Evolutionary conservation across 2,113 vertebrate species (phyloP).

Genomic region (Otolemur garnettii): DNA sequence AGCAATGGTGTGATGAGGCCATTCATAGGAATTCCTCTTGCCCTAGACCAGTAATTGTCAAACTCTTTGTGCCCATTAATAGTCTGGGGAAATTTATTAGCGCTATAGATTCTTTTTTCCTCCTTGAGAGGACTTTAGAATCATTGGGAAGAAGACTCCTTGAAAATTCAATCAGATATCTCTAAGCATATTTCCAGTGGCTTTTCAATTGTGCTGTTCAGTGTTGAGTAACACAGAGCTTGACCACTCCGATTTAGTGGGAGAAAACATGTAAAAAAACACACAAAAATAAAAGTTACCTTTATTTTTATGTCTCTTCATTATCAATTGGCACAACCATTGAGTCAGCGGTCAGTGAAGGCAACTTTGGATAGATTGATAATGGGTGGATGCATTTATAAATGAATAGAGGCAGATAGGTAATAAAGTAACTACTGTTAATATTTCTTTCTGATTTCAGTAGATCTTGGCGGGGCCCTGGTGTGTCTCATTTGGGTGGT

Average conservation of each 20-base stretch:
- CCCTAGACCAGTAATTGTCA: not conserved
- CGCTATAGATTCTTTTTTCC: not conserved
- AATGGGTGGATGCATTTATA: not conserved
- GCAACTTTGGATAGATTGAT: not conserved
- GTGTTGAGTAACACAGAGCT: not conserved
- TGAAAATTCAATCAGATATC: not conserved
- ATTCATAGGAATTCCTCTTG: not conserved
- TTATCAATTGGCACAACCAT: not conserved
- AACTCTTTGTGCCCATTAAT: not conserved
- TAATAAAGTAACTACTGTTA: not conserved
- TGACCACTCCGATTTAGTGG: not conserved
- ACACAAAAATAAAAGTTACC: not conserved
- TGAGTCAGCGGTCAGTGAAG: not conserved
- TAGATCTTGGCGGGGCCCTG: slow-evolving; percentile 1
- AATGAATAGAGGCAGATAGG: not conserved
- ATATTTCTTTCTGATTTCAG: not conserved
- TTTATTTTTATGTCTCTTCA: not conserved
- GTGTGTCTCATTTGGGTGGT: slow-evolving; percentile 61
- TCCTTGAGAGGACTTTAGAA: not conserved
- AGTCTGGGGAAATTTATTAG: not conserved
- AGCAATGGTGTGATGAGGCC: not conserved
- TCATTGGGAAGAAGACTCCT: not conserved
- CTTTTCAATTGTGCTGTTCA: not conserved
- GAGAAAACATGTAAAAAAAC: not conserved
- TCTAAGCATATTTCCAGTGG: not conserved